Conservation (phyloP, 1,140 invertebrate genomes). For the Drosophila repletoides region DNA sequence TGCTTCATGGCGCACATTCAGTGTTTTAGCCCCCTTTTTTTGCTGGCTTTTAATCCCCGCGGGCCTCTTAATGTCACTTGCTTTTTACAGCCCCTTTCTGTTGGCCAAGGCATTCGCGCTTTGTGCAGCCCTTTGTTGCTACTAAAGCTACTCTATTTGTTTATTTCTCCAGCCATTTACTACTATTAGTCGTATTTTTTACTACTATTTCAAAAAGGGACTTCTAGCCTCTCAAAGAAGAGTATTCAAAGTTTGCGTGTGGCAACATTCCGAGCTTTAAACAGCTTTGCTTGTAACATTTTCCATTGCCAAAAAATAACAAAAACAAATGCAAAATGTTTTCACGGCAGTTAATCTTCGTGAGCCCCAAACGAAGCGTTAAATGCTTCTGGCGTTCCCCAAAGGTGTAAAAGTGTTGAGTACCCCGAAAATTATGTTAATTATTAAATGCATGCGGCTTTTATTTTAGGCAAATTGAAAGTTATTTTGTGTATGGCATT, state of each 20-base stretch:
- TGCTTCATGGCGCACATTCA: slow-evolving; percentile 16
- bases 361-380: slow-evolving; percentile 66
- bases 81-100: slow-evolving; percentile 38
- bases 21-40: slow-evolving; percentile 22
- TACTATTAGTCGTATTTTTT: too few relatives aligned
- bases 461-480: slow-evolving; percentile 52
- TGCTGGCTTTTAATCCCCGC: slow-evolving; percentile 34
- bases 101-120: slow-evolving; percentile 21
- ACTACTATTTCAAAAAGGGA: too few relatives aligned
- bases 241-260: too few relatives aligned
- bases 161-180: too few relatives aligned
- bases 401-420: slow-evolving; percentile 75
- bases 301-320: slow-evolving; percentile 39
- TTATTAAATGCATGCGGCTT: slow-evolving; percentile 62
- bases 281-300: slow-evolving; percentile 20
- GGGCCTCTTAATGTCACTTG: slow-evolving; percentile 67
- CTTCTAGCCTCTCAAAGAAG: too few relatives aligned
- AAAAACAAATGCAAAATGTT: slow-evolving; percentile 62
- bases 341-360: slow-evolving; percentile 76
- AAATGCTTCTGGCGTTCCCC: slow-evolving; percentile 51
- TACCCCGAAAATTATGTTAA: slow-evolving; percentile 69
- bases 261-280: too few relatives aligned
- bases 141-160: background rate
- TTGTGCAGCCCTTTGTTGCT: slow-evolving; percentile 27
- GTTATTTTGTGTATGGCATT: slow-evolving; percentile 71